Percentiles rank a stretch among this genome's conserved stretches.
phyloP scores from a whole-genome alignment of 1,140 invertebrate genomes.

The Eubasilissa regina region DNA sequence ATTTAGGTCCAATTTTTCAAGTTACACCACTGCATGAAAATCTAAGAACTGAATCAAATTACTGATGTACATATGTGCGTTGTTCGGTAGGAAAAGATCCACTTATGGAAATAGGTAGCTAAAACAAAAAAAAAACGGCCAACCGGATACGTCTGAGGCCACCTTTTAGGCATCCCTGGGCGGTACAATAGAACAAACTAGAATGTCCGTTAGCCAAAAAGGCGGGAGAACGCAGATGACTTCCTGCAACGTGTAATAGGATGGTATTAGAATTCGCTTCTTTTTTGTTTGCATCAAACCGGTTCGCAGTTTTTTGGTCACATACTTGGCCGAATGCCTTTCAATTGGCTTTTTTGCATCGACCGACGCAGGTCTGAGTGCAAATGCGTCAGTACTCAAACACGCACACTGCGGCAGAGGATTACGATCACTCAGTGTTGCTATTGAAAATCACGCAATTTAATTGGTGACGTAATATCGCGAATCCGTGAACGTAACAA shows the following conservation, averaged over 20 bases:
- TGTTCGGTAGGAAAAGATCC: too few species aligned
- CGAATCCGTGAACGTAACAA: too few species aligned
- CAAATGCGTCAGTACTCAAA: conserved; percentile 4
- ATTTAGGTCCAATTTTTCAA: too few species aligned
- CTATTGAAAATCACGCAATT: too few species aligned
- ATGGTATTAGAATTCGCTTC: conserved; percentile 40
- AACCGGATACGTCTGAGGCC: background rate
- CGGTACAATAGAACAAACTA: conserved; percentile 26
- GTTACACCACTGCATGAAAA: too few species aligned
- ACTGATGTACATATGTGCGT: too few species aligned
- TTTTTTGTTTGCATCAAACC: conserved; percentile 46
- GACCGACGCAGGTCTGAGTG: background rate
- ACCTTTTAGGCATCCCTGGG: background rate
- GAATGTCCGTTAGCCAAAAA: conserved; percentile 46
- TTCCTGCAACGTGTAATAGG: conserved; percentile 49
- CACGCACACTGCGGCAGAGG: too few species aligned
- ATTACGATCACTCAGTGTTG: too few species aligned
- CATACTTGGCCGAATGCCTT: conserved; percentile 27
- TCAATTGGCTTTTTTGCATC: conserved; percentile 2
- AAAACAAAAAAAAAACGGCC: background rate
- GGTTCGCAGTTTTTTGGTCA: conserved; percentile 6
- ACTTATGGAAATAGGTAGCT: too few species aligned
- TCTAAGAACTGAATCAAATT: too few species aligned
- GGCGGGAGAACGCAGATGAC: conserved; percentile 44
- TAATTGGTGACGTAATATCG: too few species aligned